Conservation (phyloP, 2,888 invertebrate genomes). For the Bombylius major region DNA sequence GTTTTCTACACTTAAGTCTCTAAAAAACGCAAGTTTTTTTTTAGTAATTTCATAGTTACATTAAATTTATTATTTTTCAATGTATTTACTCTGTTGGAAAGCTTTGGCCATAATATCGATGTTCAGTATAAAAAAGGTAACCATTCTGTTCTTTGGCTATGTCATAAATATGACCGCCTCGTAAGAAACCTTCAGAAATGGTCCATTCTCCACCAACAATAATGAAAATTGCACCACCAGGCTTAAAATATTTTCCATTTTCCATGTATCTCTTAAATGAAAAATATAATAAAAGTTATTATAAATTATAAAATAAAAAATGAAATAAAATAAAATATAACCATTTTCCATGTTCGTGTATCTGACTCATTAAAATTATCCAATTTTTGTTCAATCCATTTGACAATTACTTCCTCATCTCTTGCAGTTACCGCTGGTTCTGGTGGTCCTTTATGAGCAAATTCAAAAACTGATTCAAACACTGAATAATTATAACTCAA, state of each 20-base stretch:
- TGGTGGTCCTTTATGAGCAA: conserved; percentile 37
- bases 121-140: conserved; percentile 62
- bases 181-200: conserved; percentile 45
- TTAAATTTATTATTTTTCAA: not conserved
- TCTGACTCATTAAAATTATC: conserved; percentile 46
- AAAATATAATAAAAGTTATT: not conserved
- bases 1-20: conserved; percentile 43
- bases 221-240: conserved; percentile 48
- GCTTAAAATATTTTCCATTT: conserved; percentile 35
- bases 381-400: conserved; percentile 42
- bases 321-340: not conserved
- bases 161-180: conserved; percentile 47
- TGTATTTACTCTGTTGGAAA: conserved; percentile 50
- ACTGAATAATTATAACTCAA: conserved; percentile 11
- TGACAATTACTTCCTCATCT: conserved; percentile 28
- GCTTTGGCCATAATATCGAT: conserved; percentile 68
- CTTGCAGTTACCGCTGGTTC: conserved; percentile 16
- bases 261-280: conserved; percentile 38
- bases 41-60: not conserved
- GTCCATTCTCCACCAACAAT: conserved; percentile 59
- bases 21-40: conserved; percentile 20
- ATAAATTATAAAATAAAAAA: not conserved
- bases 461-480: conserved; percentile 24
- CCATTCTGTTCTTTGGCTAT: conserved; percentile 47
- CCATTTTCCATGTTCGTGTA: conserved; percentile 42